Evolutionary conservation across 2,888 invertebrate genomes (phyloP), one percentile per base, ranked within the genome.

Genomic region (Orthonevra nobilis): DNA sequence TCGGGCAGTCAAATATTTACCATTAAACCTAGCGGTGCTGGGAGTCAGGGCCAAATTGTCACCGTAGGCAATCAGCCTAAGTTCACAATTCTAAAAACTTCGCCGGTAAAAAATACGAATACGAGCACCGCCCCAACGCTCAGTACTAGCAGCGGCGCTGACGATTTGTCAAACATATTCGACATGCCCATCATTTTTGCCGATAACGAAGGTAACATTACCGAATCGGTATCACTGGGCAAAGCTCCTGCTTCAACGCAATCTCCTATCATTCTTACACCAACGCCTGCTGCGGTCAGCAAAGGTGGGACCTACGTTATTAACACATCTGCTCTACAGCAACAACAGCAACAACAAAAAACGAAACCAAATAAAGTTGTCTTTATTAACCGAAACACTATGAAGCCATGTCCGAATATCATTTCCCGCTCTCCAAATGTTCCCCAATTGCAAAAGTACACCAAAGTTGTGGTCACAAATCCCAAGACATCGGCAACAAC

Each of bases 131-230:
- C 86, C 32, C 72, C 30, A 0, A 26, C 70, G 12, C 26, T 38
- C 6, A 9, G 50, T 4, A 28, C 66, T 3, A 72, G 54, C 74
- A 85, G 83, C 81, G 32, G 72, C 1, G 61, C 85, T 77, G 83
- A 90, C 46, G 91, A 91, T 85, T 82, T 91, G 19, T 90, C 90
- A 0, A 92, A 92, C 83, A 92, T 92, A 42, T 90, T 92, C 83
- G 92, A 92, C 83, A 90, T 92, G 84, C 92, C 92, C 0, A 92
- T 92, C 82, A 91, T 92, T 68, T 92, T 92, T 84, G 92, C 92
- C 0, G 92, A 92, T 81, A 92, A 91, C 81, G 88, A 89, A 28
- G 89, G 89, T 1, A 89, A 83, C 81, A 83, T 84, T 17, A 81
- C 84, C 58, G 82, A 85, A 54, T 44, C 84, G 6, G 58, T 81